Evolutionary conservation across 2,888 invertebrate species (phyloP).

Genomic region (Dryococelus australis): DNA sequence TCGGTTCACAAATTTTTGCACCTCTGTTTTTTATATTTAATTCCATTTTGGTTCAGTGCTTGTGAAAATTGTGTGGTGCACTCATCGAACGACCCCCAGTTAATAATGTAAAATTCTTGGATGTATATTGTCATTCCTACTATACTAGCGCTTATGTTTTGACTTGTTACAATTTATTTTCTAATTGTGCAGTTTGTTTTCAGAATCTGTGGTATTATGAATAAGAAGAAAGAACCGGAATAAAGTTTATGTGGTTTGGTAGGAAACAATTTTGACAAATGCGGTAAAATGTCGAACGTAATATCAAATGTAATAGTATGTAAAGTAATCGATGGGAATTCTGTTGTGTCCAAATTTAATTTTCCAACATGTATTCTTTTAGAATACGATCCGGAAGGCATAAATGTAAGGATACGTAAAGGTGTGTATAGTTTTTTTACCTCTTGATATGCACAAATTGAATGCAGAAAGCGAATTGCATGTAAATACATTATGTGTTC

Average conservation of each 20-base stretch:
- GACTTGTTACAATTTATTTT: too few species aligned
- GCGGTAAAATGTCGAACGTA: neutral
- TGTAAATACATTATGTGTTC: too few species aligned
- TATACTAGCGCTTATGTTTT: too few species aligned
- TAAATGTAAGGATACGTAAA: slow-evolving; percentile 1
- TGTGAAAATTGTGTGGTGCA: too few species aligned
- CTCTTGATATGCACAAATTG: neutral
- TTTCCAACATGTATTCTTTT: neutral
- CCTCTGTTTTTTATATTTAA: too few species aligned
- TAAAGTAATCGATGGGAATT: neutral
- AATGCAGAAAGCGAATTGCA: too few species aligned
- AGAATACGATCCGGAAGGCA: neutral
- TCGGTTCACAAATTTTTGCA: too few species aligned
- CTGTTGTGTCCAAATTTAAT: neutral
- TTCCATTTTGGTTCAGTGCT: too few species aligned
- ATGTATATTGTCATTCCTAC: too few species aligned
- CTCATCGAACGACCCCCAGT: too few species aligned
- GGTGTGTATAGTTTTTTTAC: neutral
- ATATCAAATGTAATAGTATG: neutral
- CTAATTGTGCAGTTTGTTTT: too few species aligned
- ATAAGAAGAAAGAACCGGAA: neutral
- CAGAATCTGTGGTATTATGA: neutral
- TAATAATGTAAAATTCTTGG: too few species aligned
- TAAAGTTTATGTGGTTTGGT: neutral
- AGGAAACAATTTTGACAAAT: neutral